Percentiles rank a stretch among this genome's conserved stretches.
phyloP scores from a whole-genome alignment of 2,888 invertebrate genomes.

The Pammene aurita region DNA sequence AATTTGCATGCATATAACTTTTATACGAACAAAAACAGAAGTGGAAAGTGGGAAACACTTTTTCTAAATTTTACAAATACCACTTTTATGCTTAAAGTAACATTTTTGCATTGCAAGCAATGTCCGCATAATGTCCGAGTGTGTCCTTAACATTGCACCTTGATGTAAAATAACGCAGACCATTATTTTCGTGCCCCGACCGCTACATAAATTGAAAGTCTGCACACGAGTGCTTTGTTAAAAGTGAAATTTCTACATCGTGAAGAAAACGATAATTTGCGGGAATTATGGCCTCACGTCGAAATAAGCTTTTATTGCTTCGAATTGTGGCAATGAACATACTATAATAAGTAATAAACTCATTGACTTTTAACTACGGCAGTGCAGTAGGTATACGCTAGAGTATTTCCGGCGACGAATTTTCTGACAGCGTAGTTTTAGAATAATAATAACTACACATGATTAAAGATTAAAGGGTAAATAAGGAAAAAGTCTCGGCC shows the following conservation, averaged over 20 bases:
- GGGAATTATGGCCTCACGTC: constrained; percentile 18
- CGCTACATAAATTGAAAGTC: constrained; percentile 9
- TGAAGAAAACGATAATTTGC: constrained; percentile 12
- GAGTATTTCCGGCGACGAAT: neutral
- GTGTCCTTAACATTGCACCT: neutral
- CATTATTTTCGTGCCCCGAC: constrained; percentile 1
- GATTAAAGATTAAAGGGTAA: too few species aligned
- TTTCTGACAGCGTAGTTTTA: neutral
- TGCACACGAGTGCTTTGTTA: neutral
- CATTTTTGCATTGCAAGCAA: too few species aligned
- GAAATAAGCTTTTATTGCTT: constrained; percentile 13
- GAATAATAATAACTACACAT: too few species aligned
- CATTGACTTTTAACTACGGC: neutral
- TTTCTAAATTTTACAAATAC: too few species aligned
- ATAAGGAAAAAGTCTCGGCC: too few species aligned
- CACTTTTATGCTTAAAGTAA: too few species aligned
- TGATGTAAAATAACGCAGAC: constrained; percentile 9
- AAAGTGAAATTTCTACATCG: constrained; percentile 13
- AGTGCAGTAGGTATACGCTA: neutral
- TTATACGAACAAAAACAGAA: too few species aligned
- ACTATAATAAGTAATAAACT: too few species aligned
- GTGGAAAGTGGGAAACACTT: too few species aligned
- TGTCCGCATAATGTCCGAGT: neutral
- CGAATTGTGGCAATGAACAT: constrained; percentile 5
- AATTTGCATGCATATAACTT: too few species aligned